Conservation (phyloP, 23 tunicate genomes). For the Botrylloides violaceus region DNA sequence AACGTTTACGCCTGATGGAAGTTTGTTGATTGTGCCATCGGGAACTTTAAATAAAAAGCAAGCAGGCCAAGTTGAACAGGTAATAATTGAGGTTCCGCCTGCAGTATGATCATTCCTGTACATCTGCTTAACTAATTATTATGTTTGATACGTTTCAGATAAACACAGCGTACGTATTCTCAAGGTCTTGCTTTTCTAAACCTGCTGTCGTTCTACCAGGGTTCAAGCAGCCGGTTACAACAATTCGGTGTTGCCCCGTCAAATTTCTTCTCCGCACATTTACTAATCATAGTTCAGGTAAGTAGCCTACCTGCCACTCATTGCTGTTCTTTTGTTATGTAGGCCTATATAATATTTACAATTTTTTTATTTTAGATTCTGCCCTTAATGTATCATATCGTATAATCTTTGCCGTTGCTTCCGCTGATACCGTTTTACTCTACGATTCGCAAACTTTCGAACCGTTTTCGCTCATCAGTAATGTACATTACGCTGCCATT, state of each 20-base stretch:
- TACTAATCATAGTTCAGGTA: not conserved
- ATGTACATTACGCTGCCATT: constrained; percentile 86
- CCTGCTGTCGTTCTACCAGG: constrained; percentile 58
- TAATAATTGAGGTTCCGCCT: not conserved
- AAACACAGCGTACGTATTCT: constrained; percentile 63
- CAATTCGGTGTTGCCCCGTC: constrained; percentile 77
- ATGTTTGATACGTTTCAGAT: constrained; percentile 22
- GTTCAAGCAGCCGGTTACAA: constrained; percentile 61
- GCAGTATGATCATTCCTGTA: not conserved
- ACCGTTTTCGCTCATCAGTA: constrained; percentile 59
- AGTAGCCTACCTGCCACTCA: no score
- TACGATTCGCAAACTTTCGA: constrained; percentile 74
- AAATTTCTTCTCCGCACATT: constrained; percentile 28
- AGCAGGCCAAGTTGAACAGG: constrained; percentile 16
- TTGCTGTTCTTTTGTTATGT: not conserved
- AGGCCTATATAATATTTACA: not conserved
- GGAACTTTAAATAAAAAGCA: constrained; percentile 37
- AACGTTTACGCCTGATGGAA: constrained; percentile 64
- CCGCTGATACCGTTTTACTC: constrained; percentile 50
- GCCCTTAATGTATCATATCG: constrained; percentile 63
- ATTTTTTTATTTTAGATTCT: constrained; percentile 14
- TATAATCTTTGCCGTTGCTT: constrained; percentile 68
- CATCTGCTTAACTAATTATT: not conserved
- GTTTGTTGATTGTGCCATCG: constrained; percentile 63
- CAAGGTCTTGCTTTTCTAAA: constrained; percentile 42